Percentiles rank a stretch among this genome's conserved stretches.
Evolutionary conservation across 2,113 vertebrate genomes (phyloP).

Genomic region (Hassar affinis): DNA sequence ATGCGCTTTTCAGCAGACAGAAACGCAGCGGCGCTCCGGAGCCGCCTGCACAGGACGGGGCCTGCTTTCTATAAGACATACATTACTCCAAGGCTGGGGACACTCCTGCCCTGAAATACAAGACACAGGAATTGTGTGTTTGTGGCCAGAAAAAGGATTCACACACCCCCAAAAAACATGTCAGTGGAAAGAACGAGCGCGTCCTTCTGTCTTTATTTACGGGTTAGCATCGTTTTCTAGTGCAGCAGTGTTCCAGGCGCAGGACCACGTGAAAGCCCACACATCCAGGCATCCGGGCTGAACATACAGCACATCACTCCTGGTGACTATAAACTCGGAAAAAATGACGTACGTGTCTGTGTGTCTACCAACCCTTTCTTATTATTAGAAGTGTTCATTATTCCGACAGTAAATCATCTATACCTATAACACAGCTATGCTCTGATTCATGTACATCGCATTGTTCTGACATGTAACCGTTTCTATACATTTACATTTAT

Average conservation of each 20-base stretch:
- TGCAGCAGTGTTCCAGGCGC: background rate
- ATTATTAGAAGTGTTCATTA: background rate
- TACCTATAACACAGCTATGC: too few relatives aligned
- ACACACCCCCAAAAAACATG: constrained; percentile 51
- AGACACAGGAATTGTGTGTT: constrained; percentile 47
- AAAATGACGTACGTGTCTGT: background rate
- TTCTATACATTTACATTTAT: too few relatives aligned
- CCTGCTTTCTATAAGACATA: constrained; percentile 60
- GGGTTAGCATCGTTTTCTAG: constrained; percentile 20
- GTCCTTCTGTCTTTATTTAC: constrained; percentile 57
- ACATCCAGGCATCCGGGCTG: constrained; percentile 4
- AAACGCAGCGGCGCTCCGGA: constrained; percentile 27
- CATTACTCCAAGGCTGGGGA: constrained; percentile 54
- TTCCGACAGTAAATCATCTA: background rate
- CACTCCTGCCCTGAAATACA: constrained; percentile 50
- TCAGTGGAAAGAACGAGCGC: constrained; percentile 59
- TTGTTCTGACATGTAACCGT: too few relatives aligned
- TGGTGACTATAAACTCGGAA: background rate
- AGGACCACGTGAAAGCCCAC: background rate
- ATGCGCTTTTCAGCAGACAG: constrained; percentile 50
- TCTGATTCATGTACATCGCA: too few relatives aligned
- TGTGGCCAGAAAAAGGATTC: constrained; percentile 54
- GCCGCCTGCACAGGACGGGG: constrained; percentile 10
- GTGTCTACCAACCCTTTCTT: background rate
- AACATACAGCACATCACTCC: constrained; percentile 24